Conservation (phyloP, 2,888 invertebrate species). For the Stenodema calcarata region DNA sequence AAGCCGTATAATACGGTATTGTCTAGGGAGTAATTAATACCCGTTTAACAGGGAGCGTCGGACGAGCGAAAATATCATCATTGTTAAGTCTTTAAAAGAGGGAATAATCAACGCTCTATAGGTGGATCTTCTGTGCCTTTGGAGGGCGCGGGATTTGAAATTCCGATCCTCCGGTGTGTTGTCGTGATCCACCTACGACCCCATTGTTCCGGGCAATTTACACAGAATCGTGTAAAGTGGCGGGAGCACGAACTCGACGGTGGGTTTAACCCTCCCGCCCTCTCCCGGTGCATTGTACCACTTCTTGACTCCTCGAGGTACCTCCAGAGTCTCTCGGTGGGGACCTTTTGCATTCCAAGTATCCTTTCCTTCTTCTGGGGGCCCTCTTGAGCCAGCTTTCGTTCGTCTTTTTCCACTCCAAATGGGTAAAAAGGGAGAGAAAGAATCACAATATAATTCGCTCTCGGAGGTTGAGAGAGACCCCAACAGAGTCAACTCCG, state of each 20-base stretch:
- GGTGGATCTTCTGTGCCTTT: neutral
- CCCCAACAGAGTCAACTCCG: neutral
- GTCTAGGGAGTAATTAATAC: conserved; percentile 23
- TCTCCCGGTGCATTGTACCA: conserved; percentile 29
- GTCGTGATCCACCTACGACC: conserved; percentile 52
- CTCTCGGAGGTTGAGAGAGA: neutral
- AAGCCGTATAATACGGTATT: conserved; percentile 25
- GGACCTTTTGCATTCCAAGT: conserved; percentile 34
- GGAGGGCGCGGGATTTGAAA: conserved; percentile 43
- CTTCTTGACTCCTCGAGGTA: conserved; percentile 3
- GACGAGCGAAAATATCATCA: conserved; percentile 19
- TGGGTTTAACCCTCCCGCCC: neutral
- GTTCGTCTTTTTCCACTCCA: neutral
- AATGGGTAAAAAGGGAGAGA: conserved; percentile 9
- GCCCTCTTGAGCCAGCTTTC: neutral
- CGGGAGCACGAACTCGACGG: conserved; percentile 42
- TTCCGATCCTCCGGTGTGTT: conserved; percentile 44
- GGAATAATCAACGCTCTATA: conserved; percentile 32
- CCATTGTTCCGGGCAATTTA: conserved; percentile 51
- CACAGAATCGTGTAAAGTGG: conserved; percentile 52
- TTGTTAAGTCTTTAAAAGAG: conserved; percentile 24
- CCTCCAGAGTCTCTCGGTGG: neutral
- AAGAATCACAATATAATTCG: conserved; percentile 21
- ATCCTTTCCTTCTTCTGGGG: neutral
- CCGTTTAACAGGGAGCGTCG: conserved; percentile 12